These are phyloP conservation scores for Epistrophe grossulariae DNA, from an alignment of 2,888 invertebrate genomes.

Conservation along the genomic window DNA sequence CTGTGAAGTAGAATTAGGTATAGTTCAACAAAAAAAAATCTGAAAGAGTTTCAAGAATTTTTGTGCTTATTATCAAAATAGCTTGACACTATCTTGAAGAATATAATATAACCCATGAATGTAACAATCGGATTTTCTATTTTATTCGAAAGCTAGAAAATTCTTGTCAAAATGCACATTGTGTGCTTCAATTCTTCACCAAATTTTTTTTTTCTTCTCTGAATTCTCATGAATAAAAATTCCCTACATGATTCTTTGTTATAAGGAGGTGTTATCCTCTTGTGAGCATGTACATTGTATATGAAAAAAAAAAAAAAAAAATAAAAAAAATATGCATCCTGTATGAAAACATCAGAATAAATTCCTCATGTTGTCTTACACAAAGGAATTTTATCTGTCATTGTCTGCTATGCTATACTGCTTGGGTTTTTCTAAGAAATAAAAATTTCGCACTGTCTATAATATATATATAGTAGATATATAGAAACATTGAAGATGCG, in stretches of 20 bases:
- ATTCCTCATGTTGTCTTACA: conserved; percentile 23
- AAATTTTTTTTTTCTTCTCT: not conserved
- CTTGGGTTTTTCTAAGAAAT: not conserved
- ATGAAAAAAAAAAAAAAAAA: no score
- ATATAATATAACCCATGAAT: not conserved
- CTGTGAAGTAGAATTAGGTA: not conserved
- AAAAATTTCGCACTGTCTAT: not conserved
- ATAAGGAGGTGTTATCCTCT: not conserved
- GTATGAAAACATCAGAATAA: conserved; percentile 20
- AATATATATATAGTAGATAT: not conserved
- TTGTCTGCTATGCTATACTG: not conserved
- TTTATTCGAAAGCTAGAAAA: not conserved
- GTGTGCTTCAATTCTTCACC: not conserved
- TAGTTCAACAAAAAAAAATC: not conserved
- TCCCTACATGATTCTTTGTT: not conserved
- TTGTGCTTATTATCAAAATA: not conserved
- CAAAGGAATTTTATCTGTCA: conserved; percentile 11
- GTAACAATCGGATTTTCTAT: not conserved
- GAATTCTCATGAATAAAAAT: conserved; percentile 4
- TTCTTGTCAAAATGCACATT: conserved; percentile 1
- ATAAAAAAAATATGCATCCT: not conserved
- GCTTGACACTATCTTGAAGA: not conserved
- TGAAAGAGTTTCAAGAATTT: not conserved
- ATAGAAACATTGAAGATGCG: not conserved
- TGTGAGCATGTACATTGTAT: not conserved